These are phyloP conservation scores for Pangasius larnaudii DNA, from an alignment of 2,797 vertebrate genomes.

Conservation along the genomic window DNA sequence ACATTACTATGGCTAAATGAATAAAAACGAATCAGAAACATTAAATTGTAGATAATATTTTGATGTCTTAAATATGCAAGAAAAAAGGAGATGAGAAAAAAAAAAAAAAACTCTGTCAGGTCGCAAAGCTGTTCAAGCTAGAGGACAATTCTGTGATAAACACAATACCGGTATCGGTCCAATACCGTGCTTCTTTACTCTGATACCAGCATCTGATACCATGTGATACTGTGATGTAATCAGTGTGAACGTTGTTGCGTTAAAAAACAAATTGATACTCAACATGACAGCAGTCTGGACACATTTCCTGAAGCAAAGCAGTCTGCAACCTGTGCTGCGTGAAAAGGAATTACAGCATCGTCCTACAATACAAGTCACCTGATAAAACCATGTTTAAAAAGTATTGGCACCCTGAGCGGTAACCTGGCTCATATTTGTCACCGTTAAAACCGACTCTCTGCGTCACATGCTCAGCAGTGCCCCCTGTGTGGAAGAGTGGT, in stretches of 20 bases:
- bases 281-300: neutral
- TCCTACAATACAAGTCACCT: too few species aligned
- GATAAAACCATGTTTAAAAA: neutral
- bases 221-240: too few species aligned
- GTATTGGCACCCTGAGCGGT: neutral
- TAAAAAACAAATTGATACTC: too few species aligned
- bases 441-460: neutral
- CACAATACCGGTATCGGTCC: too few species aligned
- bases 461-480: neutral
- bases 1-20: neutral
- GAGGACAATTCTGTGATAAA: too few species aligned
- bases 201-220: too few species aligned
- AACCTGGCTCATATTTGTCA: neutral
- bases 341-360: neutral
- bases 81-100: neutral
- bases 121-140: too few species aligned
- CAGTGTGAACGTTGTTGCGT: too few species aligned
- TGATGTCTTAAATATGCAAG: neutral
- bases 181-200: too few species aligned
- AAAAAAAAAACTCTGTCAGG: too few species aligned
- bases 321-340: neutral
- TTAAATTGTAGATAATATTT: neutral
- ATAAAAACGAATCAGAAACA: neutral
- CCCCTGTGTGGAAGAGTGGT: neutral
- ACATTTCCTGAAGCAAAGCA: neutral